Evolutionary conservation across 2,888 invertebrate genomes (phyloP).

Genomic region (Choristoneura rosaceana): DNA sequence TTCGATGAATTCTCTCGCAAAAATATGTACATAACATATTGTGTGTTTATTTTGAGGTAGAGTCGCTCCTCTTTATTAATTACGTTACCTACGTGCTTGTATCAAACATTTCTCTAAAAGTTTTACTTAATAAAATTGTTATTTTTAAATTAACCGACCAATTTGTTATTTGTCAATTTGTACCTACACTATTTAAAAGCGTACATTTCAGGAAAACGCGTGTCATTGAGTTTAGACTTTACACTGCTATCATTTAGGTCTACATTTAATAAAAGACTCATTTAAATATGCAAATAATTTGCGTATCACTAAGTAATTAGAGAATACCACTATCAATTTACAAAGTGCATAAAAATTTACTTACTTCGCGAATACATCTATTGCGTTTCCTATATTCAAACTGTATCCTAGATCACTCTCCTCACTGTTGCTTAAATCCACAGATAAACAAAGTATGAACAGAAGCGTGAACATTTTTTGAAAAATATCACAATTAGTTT

Average conservation of each 20-base stretch:
- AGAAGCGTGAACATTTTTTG: slow-evolving; percentile 55
- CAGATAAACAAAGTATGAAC: slow-evolving; percentile 58
- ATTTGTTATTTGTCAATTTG: too few species aligned
- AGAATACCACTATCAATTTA: slow-evolving; percentile 22
- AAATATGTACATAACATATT: too few species aligned
- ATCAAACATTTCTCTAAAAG: too few species aligned
- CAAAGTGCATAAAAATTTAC: slow-evolving; percentile 49
- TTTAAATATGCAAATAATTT: slow-evolving; percentile 23
- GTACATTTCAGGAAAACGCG: background rate
- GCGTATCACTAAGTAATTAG: slow-evolving; percentile 28
- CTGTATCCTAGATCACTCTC: slow-evolving; percentile 71
- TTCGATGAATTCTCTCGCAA: too few species aligned
- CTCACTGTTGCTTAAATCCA: slow-evolving; percentile 61
- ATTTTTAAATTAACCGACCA: background rate
- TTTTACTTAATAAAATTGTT: too few species aligned
- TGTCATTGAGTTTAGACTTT: background rate
- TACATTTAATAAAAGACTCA: background rate
- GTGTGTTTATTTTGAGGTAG: too few species aligned
- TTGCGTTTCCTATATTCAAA: slow-evolving; percentile 75
- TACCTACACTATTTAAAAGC: background rate
- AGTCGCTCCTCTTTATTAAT: too few species aligned
- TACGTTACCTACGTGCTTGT: too few species aligned
- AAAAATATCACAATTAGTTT: slow-evolving; percentile 46
- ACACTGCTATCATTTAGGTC: background rate
- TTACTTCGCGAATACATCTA: slow-evolving; percentile 81